phyloP scores from a whole-genome alignment of 1,140 invertebrate genomes.

The Diabrotica undecimpunctata region DNA sequence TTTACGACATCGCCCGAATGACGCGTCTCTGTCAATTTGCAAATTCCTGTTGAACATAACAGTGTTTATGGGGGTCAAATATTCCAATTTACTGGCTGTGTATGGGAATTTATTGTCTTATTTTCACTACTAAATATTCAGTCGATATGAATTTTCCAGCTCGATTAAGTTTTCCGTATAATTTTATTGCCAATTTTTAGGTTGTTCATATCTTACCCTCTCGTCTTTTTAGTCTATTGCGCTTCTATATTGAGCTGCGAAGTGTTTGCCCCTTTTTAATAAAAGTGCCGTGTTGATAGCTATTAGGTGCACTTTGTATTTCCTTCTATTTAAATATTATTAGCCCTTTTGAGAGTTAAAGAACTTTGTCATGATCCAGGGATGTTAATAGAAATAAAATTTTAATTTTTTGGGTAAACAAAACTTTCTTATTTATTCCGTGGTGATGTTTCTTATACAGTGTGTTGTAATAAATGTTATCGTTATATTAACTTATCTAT shows the following conservation, averaged over 20 bases:
- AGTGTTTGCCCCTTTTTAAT: not conserved
- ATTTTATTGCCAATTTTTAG: conserved; percentile 43
- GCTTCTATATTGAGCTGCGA: not conserved
- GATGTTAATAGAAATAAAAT: too few relatives aligned
- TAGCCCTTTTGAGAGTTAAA: too few relatives aligned
- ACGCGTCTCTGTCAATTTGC: conserved; percentile 36
- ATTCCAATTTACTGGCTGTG: conserved; percentile 43
- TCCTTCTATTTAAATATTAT: too few relatives aligned
- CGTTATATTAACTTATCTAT: too few relatives aligned
- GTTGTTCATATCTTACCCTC: conserved; percentile 32
- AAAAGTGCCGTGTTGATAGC: conserved; percentile 1
- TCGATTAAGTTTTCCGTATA: conserved; percentile 42
- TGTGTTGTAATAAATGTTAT: too few relatives aligned
- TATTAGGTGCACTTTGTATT: too few relatives aligned
- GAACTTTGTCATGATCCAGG: too few relatives aligned
- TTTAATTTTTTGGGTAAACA: too few relatives aligned
- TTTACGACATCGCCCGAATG: conserved; percentile 13
- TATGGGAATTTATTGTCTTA: conserved; percentile 43
- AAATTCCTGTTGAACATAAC: conserved; percentile 40
- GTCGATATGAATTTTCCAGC: conserved; percentile 38
- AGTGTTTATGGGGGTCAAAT: conserved; percentile 45
- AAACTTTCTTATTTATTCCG: too few relatives aligned
- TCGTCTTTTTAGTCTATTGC: conserved; percentile 9
- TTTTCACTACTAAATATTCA: conserved; percentile 43
- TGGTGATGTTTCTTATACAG: too few relatives aligned